Evolutionary conservation across 2,888 invertebrate genomes (phyloP), one percentile per base, ranked within the genome.

Genomic region (Pandemis cinnamomeana): DNA sequence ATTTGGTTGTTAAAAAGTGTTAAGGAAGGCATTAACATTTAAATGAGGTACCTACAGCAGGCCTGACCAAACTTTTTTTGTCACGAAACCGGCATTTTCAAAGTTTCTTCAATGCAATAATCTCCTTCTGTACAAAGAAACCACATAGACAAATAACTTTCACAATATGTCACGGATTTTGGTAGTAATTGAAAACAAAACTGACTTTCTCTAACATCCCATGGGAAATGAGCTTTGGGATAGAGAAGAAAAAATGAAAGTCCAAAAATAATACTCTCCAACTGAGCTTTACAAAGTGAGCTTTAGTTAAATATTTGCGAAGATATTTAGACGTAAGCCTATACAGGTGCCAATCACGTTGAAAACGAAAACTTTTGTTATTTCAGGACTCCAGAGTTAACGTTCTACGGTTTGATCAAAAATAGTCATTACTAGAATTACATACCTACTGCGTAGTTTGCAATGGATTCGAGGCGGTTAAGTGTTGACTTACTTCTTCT

Each of bases 181-280:
- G n/a, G 20, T 53, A 44, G 27, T 15, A 41, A 67, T 53, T n/a
- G 15, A 67, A 72, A 69, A 72, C 68, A 72, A 72, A 72, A 64
- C 63, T 46, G 46, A 85, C 85, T 84, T 85, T 82, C 80, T 62
- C 67, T 86, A 88, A 84, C 88, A 83, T 86, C 89, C 84, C 89
- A 83, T 75, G 89, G 87, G 88, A 89, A 86, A 86, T 86, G 71
- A 85, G 71, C 69, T 76, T 77, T 74, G 78, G 77, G 80, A 79
- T 76, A 76, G 80, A 48, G 61, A 72, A 80, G 79, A 78, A 81
- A 84, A 84, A 83, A 80, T 82, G 78, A 76, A 75, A 75, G 72
- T 72, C 69, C 68, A 70, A 11, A 13, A 66, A 67, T 85, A 83
- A 87, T 84, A 82, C 70, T 71, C 78, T 84, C 88, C 89, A 88